Evolutionary conservation across 1,140 invertebrate genomes (phyloP).

Genomic region (Orchestia grillus): DNA sequence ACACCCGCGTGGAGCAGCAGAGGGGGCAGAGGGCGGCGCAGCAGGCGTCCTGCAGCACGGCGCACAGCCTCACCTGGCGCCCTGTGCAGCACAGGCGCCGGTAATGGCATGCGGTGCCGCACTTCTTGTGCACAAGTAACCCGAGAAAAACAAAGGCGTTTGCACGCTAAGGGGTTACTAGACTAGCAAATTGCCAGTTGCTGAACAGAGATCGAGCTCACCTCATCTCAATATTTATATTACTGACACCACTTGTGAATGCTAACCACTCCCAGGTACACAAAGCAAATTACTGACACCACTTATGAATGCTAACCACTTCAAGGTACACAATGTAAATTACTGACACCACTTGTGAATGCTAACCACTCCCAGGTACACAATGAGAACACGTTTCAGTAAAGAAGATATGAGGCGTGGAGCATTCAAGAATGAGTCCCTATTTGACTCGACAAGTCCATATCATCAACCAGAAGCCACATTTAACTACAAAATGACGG

Average conservation of each 20-base stretch:
- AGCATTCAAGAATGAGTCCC: not conserved
- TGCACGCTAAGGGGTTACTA: too few relatives aligned
- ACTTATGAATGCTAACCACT: too few relatives aligned
- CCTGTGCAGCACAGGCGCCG: not conserved
- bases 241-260: not conserved
- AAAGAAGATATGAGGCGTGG: not conserved
- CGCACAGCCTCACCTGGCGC: not conserved
- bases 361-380: not conserved
- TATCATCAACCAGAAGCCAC: too few relatives aligned
- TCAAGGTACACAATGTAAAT: too few relatives aligned
- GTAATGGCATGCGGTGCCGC: not conserved
- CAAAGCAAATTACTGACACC: too few relatives aligned
- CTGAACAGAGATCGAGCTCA: too few relatives aligned
- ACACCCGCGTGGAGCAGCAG: constrained; percentile 44
- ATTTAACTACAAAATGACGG: not conserved
- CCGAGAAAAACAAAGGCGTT: too few relatives aligned
- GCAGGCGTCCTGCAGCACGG: constrained; percentile 60
- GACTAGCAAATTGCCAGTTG: too few relatives aligned
- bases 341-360: not conserved
- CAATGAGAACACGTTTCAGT: not conserved
- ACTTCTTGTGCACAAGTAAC: not conserved
- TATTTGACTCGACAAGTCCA: too few relatives aligned
- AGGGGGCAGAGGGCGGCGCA: constrained; percentile 52
- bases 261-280: not conserved
- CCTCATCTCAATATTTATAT: too few relatives aligned